Evolutionary conservation across 2,113 vertebrate species (phyloP).

Genomic region (Panurus biarmicus): DNA sequence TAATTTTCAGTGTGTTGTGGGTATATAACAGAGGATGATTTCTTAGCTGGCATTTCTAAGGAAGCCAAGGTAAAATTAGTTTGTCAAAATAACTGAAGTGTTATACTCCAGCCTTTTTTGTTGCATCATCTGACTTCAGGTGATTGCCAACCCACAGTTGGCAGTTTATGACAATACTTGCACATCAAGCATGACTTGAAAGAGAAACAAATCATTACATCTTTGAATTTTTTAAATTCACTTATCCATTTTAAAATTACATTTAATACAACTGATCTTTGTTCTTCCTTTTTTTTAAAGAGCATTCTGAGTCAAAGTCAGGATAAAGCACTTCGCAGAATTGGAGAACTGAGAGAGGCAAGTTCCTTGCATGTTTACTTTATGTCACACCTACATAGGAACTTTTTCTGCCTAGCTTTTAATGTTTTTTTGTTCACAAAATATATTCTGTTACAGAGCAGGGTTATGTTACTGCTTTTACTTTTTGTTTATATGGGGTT

Average conservation of each 20-base stretch:
- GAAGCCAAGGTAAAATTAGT: background rate
- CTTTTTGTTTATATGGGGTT: background rate
- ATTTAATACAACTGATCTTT: background rate
- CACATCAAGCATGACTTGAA: background rate
- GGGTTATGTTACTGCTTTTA: background rate
- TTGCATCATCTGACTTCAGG: background rate
- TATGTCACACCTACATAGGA: background rate
- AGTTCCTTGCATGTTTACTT: background rate
- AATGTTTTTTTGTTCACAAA: background rate
- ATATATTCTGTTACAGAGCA: background rate
- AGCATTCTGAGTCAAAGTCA: slow-evolving; percentile 93
- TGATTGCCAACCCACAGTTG: background rate
- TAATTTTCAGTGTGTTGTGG: background rate
- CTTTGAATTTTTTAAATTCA: background rate
- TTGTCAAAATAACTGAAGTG: background rate
- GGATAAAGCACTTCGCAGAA: slow-evolving; percentile 92
- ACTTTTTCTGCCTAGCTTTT: background rate
- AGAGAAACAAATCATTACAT: background rate
- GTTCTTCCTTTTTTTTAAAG: slow-evolving; percentile 62
- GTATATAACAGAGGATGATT: background rate
- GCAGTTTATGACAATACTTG: background rate
- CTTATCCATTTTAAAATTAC: background rate
- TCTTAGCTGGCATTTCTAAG: background rate
- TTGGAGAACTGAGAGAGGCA: slow-evolving; percentile 93
- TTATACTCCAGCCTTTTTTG: background rate